Evolutionary conservation across 2,797 vertebrate species (phyloP), one percentile per base, ranked within the genome.

Genomic region (Pempheris klunzingeri): DNA sequence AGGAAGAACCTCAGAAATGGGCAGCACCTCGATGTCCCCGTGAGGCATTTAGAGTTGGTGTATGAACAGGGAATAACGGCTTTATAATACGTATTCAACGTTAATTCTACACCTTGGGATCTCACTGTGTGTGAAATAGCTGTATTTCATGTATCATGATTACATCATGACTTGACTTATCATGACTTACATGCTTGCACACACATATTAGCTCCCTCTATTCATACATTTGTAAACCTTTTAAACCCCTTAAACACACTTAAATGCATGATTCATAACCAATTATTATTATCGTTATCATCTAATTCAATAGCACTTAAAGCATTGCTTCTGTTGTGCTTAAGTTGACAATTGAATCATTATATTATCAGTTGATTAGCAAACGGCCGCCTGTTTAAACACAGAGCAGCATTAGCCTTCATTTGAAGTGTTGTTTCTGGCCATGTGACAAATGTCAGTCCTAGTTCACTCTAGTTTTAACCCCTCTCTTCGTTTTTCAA

Each of bases 1-100:
- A 53, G 69, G 58, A 74, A 65, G 17, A 61, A 54, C 28, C 6
- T 65, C 38, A 47, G 12, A 44, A 18, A 30, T n/a, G 14, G 64
- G 14, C 3, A 61, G 20, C 41, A 66, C 20, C 20, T 62, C 22
- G 50, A 41, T 14, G 11, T 41, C 20, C 4, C 17, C 24, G 28
- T 52, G 22, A 59, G 18, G 8, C 50, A 34, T 61, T 71, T 47
- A 18, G 12, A 64, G 20, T n/a, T 32, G 28, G 2, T 55, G 30
- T 22, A 20, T 20, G 38, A 76, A 68, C 11, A 53, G 39, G 34
- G 20, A 55, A 22, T 49, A n/a, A 52, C 26, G 26, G 4, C 53
- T 77, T 73, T 22, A 17, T 3, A 46, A 26, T 34, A 50, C 71
- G 52, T 67, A 12, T 22, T 32, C 22, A 0, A 52, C 13, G 8